Percentiles rank a stretch among this genome's conserved stretches.
Evolutionary conservation across 2,888 invertebrate genomes (phyloP).

Genomic region (Aromia moschata): DNA sequence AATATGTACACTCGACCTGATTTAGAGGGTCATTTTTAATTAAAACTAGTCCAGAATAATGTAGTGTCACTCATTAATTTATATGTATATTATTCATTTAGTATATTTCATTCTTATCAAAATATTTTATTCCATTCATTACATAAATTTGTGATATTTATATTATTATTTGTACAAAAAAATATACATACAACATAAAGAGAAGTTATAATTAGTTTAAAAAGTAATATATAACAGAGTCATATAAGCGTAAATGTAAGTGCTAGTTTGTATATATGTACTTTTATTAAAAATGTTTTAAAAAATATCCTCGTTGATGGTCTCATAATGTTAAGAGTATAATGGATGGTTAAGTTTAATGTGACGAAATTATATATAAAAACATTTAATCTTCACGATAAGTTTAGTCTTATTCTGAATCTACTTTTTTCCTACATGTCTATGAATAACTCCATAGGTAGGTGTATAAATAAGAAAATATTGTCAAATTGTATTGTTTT

Average conservation of each 20-base stretch:
- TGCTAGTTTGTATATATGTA: not conserved
- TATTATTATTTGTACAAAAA: conserved; percentile 44
- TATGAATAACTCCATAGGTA: too few relatives aligned
- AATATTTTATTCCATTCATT: conserved; percentile 16
- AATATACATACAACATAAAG: conserved; percentile 29
- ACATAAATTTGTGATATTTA: conserved; percentile 43
- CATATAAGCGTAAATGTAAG: not conserved
- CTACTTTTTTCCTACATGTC: too few relatives aligned
- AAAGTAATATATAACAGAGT: not conserved
- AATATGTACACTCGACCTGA: conserved; percentile 54
- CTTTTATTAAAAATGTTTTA: too few relatives aligned
- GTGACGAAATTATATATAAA: too few relatives aligned
- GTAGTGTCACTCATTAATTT: conserved; percentile 12
- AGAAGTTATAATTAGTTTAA: too few relatives aligned
- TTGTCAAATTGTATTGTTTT: too few relatives aligned
- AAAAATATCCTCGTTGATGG: too few relatives aligned
- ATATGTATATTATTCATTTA: not conserved
- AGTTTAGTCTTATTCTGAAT: too few relatives aligned
- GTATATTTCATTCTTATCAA: not conserved
- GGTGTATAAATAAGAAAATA: too few relatives aligned
- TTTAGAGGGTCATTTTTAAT: conserved; percentile 61
- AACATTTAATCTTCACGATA: too few relatives aligned
- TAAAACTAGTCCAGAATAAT: conserved; percentile 25
- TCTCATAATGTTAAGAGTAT: too few relatives aligned
- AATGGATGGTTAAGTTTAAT: too few relatives aligned